Evolutionary conservation across 2,113 vertebrate genomes (phyloP).

Genomic region (Galbula dea): DNA sequence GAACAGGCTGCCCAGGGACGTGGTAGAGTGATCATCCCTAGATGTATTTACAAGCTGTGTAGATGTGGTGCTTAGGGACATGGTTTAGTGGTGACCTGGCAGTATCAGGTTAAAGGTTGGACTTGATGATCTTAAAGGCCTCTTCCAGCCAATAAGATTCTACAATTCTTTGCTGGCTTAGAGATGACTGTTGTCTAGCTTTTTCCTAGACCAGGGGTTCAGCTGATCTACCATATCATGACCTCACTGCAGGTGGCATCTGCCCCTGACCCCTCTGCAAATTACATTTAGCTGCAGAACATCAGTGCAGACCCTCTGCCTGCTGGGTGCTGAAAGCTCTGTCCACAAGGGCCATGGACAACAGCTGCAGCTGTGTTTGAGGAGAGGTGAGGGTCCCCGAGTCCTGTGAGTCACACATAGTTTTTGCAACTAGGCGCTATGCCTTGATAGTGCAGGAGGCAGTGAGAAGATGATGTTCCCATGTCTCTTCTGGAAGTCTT

Average conservation of each 20-base stretch:
- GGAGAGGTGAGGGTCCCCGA: neutral
- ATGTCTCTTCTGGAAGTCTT: conserved; percentile 61
- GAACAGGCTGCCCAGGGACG: no score
- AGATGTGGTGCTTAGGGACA: no score
- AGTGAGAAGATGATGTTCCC: conserved; percentile 11
- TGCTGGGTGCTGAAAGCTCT: rapidly evolving
- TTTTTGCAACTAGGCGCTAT: neutral
- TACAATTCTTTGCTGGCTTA: neutral
- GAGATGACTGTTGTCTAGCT: neutral
- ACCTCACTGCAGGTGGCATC: neutral
- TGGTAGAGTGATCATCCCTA: no score
- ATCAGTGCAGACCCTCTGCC: neutral
- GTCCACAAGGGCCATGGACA: rapidly evolving
- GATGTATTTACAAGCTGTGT: no score
- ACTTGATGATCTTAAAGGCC: no score
- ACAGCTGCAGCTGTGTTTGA: rapidly evolving
- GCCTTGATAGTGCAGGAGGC: neutral
- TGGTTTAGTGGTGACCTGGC: no score
- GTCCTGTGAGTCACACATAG: neutral
- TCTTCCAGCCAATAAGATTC: no score
- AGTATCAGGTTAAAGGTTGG: no score
- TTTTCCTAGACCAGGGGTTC: neutral
- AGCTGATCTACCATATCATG: rapidly evolving
- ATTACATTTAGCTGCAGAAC: neutral
- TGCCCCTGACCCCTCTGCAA: neutral